Percentiles rank a stretch among this genome's conserved stretches.
phyloP scores from a whole-genome alignment of 2,113 vertebrate species.

The Protobothrops mucrosquamatus region DNA sequence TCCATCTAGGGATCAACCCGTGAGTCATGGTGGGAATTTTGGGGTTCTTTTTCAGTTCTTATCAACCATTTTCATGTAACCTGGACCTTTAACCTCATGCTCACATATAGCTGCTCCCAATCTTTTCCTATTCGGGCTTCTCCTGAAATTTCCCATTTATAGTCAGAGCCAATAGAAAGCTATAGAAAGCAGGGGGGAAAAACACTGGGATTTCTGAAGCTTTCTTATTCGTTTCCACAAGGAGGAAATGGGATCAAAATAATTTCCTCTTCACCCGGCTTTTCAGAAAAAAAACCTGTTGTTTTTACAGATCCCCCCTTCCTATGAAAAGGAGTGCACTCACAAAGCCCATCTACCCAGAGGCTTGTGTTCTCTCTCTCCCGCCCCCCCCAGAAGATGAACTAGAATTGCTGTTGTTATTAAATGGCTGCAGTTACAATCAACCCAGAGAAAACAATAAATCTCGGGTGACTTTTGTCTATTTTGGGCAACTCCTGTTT shows the following conservation, averaged over 20 bases:
- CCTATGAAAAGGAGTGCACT: not conserved
- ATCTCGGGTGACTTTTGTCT: not conserved
- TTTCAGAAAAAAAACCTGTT: not conserved
- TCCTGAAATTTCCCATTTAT: not conserved
- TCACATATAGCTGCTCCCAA: not conserved
- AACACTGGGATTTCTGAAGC: not conserved
- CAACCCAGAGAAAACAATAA: slow-evolving; percentile 5
- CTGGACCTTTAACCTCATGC: not conserved
- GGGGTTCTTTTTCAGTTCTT: not conserved
- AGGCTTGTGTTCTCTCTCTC: not conserved
- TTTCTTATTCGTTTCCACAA: not conserved
- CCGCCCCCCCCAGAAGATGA: not conserved
- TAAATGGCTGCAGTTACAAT: slow-evolving; percentile 10
- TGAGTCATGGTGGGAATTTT: not conserved
- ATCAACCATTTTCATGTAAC: not conserved
- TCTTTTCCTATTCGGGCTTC: not conserved
- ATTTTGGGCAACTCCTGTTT: not conserved
- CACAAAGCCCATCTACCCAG: not conserved
- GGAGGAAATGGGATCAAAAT: not conserved
- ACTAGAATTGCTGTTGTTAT: slow-evolving; percentile 13
- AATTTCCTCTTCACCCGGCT: not conserved
- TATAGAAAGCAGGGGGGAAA: not conserved
- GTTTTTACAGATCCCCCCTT: not conserved
- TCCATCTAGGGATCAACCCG: not conserved
- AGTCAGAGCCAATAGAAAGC: not conserved